Conservation (phyloP, 2,888 invertebrate genomes). For the Laspeyria flexula region DNA sequence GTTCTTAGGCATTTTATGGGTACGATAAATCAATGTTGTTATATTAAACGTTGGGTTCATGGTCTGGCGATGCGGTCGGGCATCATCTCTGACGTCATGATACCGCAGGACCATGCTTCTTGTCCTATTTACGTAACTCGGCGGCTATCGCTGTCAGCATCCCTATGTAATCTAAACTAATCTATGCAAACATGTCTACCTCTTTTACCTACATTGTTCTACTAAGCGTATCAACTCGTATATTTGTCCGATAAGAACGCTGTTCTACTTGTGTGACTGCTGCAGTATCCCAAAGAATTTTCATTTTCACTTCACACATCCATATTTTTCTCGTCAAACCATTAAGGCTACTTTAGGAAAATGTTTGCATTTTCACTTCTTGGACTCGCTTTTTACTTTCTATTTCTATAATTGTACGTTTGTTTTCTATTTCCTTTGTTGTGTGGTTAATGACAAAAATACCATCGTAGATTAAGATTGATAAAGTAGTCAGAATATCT, state of each 20-base stretch:
- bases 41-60: conserved; percentile 26
- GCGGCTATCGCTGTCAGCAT: conserved; percentile 54
- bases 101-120: conserved; percentile 52
- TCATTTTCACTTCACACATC: conserved; percentile 3
- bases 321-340: conserved; percentile 11
- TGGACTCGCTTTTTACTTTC: conserved; percentile 3
- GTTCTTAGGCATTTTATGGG: conserved; percentile 46
- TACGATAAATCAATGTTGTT: conserved; percentile 52
- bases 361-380: conserved; percentile 21
- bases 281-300: conserved; percentile 20
- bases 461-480: conserved; percentile 33
- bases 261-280: conserved; percentile 21
- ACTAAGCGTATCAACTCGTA: conserved; percentile 50
- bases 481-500: conserved; percentile 41
- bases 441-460: conserved; percentile 9
- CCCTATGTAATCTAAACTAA: conserved; percentile 60
- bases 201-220: conserved; percentile 43
- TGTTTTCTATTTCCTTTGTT: background rate
- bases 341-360: conserved; percentile 35
- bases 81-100: conserved; percentile 28
- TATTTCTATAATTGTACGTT: conserved; percentile 1
- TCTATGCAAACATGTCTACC: conserved; percentile 53
- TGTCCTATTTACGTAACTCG: conserved; percentile 67
- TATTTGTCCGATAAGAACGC: conserved; percentile 54
- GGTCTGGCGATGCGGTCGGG: background rate